Evolutionary conservation across 2,797 vertebrate species (phyloP), one percentile per base, ranked within the genome.

Genomic region (Danio tinwini): DNA sequence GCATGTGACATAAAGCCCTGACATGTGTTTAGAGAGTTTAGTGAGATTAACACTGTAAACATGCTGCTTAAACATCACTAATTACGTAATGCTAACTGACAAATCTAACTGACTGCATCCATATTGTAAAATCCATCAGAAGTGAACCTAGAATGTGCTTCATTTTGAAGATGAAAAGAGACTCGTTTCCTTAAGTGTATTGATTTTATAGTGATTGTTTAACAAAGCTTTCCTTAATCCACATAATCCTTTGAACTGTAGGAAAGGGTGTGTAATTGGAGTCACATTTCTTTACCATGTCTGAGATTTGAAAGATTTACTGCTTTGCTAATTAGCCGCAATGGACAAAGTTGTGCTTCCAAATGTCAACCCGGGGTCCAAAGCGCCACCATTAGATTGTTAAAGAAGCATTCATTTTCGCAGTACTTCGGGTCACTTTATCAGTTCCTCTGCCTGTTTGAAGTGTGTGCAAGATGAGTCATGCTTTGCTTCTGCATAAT

Each of bases 161-260:
- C 14, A 10, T 17, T 44, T 16, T 44, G 14, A 8, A 53, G 50
- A 55, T 45, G 5, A 5, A 55, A 45, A 76, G 50, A n/a, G 7
- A 5, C 17, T 29, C 39, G 17, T 72, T 19, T 7, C 3, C 53
- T 47, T 72, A 44, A 59, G 19, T 29, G 16, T 71, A 9, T 59
- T 11, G 13, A 73, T 45, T 56, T 56, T 58, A 70, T 14, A 49
- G 6, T 44, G 44, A 61, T 69, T 59, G 4, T 19, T 59, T 63
- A 59, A 73, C 53, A 65, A 78, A 61, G 53, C 42, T 55, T 68
- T 53, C 10, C 58, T 77, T 69, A 68, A 53, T n/a, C 74, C 39
- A 8, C 45, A 47, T 68, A 62, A 21, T 78, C 77, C 67, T 82
- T 80, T 86, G 40, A 77, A 49, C 5, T 12, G 55, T 52, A 44